phyloP scores from a whole-genome alignment of 2,113 vertebrate genomes.

The Panthera uncia region DNA sequence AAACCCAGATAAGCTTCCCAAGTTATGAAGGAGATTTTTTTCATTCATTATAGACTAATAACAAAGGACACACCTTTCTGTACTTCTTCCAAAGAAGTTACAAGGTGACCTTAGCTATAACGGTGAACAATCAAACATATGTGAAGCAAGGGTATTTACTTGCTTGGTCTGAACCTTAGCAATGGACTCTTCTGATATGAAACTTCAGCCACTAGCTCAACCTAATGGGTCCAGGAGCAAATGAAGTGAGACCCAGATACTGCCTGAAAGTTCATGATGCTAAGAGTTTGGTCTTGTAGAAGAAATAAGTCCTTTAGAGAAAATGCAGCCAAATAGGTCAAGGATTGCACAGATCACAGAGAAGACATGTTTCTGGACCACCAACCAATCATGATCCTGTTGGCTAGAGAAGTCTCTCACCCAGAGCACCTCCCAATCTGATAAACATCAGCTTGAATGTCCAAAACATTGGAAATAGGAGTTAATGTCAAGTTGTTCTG shows the following conservation, averaged over 20 bases:
- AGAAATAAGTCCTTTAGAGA: background rate
- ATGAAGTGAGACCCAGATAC: background rate
- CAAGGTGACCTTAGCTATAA: background rate
- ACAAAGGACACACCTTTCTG: background rate
- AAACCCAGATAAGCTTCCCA: background rate
- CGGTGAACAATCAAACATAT: background rate
- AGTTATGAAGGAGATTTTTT: background rate
- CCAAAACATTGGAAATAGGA: conserved; percentile 1
- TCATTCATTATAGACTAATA: background rate
- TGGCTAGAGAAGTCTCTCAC: background rate
- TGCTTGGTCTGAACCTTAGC: background rate
- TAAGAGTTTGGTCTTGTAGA: background rate
- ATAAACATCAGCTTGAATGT: background rate
- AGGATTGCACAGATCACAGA: background rate
- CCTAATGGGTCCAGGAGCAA: background rate
- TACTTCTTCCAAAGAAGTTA: conserved; percentile 31
- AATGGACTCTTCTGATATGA: background rate
- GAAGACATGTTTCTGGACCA: background rate
- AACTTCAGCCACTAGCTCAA: background rate
- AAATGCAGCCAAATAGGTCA: conserved; percentile 28
- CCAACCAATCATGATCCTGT: background rate
- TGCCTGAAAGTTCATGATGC: background rate
- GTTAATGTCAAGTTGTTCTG: conserved; percentile 24
- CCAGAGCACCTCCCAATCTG: background rate
- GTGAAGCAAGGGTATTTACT: background rate